Percentiles rank a stretch among this genome's conserved stretches.
Conservation (phyloP, 2,797 vertebrate genomes). For the Garrulus glandarius region DNA sequence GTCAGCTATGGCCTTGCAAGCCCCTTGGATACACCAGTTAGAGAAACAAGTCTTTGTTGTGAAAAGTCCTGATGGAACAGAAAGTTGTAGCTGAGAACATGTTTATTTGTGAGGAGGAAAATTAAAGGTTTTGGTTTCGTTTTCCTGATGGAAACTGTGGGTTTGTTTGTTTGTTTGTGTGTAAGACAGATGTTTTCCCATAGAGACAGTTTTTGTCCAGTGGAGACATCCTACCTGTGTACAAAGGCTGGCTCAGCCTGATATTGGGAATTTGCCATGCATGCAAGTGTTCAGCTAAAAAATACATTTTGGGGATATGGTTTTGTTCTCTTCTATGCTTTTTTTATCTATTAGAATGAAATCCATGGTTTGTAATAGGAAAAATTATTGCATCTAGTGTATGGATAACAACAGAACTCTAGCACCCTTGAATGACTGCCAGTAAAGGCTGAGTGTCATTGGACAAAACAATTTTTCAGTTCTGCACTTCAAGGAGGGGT, state of each 20-base stretch:
- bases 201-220: background rate
- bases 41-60: background rate
- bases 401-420: background rate
- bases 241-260: background rate
- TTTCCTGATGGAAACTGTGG: background rate
- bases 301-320: background rate
- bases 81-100: background rate
- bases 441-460: background rate
- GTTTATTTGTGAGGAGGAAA: background rate
- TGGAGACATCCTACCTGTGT: background rate
- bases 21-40: background rate
- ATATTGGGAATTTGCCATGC: background rate
- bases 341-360: background rate
- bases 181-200: background rate
- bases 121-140: background rate
- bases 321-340: background rate
- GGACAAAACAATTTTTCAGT: background rate
- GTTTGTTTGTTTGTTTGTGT: background rate
- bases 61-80: background rate
- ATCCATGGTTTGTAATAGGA: background rate
- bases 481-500: background rate
- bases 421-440: background rate
- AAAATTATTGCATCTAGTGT: background rate
- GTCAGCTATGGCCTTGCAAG: background rate
- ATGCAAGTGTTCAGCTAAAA: background rate